Evolutionary conservation across 2,113 vertebrate species (phyloP), one percentile per base, ranked within the genome.

Genomic region (Lasiurus cinereus): DNA sequence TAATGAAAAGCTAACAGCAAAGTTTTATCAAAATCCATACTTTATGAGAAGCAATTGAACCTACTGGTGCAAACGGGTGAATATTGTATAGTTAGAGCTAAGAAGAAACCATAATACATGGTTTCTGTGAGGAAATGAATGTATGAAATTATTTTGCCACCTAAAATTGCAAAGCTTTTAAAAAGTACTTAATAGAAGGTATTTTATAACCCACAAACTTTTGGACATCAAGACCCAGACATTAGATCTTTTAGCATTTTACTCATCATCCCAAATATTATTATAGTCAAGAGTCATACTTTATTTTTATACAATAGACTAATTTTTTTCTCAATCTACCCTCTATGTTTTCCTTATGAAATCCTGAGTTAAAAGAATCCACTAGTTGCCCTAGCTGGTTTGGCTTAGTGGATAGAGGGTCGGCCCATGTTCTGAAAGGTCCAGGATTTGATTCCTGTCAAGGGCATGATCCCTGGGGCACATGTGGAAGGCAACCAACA

Each of bases 21-120:
- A 95, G 94, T 48, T 39, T 39, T 94, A 50, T 74, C 19, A 90
- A 89, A 70, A 70, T 7, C 31, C 92, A 43, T 43, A 50, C 93
- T 86, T 94, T 95, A 92, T 46, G 31, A 93, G 36, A 96, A 92
- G 8, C 12, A 90, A 94, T 66, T 96, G 89, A 91, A 93, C 14
- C 31, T 76, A 73, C 27, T 86, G 6, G 5, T 90, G 6, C 21
- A 90, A 31, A 72, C 48, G 72, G 22, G 3, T 72, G 22, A 12
- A 73, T 84, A 85, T 64, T 59, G 86, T 64, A 88, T 50, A 80
- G 22, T 72, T 15, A 93, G 77, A 83, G 16, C 36, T 95, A 94
- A 91, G 27, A 84, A 90, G 27, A 76, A 95, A 84, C 14, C 31
- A 94, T 31, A 72, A 83, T 4, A 77, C 9, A 89, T 33, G 15